Evolutionary conservation across 2,113 vertebrate genomes (phyloP).

Genomic region (Formicarius rufipectus): DNA sequence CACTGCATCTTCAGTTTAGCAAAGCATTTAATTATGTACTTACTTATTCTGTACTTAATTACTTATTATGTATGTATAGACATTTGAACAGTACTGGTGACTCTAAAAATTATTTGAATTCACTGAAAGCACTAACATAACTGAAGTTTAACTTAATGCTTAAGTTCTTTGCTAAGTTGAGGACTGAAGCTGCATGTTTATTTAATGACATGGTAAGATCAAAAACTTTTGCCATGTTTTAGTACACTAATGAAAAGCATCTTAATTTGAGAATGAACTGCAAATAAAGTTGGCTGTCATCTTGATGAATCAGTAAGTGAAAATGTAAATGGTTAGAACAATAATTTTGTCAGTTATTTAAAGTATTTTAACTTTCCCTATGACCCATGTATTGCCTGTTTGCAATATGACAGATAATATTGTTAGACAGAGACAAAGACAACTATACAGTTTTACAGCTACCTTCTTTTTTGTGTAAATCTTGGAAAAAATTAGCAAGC

Average conservation of each 20-base stretch:
- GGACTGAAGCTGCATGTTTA: background rate
- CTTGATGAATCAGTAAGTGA: background rate
- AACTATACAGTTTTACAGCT: background rate
- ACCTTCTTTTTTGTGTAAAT: background rate
- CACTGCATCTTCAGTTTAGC: background rate
- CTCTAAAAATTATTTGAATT: background rate
- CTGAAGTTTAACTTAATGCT: background rate
- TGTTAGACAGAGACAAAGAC: background rate
- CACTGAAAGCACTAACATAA: background rate
- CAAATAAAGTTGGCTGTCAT: background rate
- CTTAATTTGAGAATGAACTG: background rate
- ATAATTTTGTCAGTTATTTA: background rate
- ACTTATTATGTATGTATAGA: background rate
- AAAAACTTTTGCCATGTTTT: background rate
- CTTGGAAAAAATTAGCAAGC: background rate
- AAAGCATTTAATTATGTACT: background rate
- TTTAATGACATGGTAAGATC: background rate
- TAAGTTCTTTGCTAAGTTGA: background rate
- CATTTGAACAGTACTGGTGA: background rate
- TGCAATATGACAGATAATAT: background rate
- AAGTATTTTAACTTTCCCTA: constrained; percentile 14
- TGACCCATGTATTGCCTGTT: background rate
- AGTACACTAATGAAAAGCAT: background rate
- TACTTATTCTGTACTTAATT: background rate
- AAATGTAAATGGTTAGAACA: background rate